phyloP scores from a whole-genome alignment of 1,140 invertebrate species.

The Episyrphus balteatus region DNA sequence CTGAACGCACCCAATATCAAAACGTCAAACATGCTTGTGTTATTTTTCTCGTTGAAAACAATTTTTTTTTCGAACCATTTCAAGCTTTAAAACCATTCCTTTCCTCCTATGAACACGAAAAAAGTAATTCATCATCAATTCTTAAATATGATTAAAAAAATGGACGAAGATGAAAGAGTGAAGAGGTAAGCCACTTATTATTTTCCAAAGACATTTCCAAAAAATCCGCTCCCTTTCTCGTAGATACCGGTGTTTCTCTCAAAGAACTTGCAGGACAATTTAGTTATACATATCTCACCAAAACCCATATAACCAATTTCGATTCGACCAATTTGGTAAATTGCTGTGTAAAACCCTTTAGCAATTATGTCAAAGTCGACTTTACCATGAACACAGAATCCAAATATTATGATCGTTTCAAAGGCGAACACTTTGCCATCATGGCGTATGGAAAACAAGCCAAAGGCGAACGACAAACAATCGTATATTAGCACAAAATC shows the following conservation, averaged over 20 bases:
- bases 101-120: too few species aligned
- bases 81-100: too few species aligned
- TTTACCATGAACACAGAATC: slow-evolving; percentile 57
- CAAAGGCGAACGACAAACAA: slow-evolving; percentile 35
- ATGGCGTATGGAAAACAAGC: slow-evolving; percentile 57
- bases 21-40: too few species aligned
- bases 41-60: too few species aligned
- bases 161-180: too few species aligned
- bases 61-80: too few species aligned
- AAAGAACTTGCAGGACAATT: slow-evolving; percentile 59
- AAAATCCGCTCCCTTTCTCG: too few species aligned
- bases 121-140: too few species aligned
- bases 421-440: slow-evolving; percentile 65
- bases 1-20: too few species aligned
- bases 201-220: too few species aligned
- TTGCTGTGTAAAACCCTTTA: slow-evolving; percentile 58
- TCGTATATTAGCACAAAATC: slow-evolving; percentile 37
- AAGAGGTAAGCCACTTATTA: too few species aligned
- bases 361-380: slow-evolving; percentile 63
- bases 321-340: slow-evolving; percentile 47
- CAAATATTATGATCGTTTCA: slow-evolving; percentile 57
- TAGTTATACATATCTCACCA: slow-evolving; percentile 69
- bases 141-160: too few species aligned
- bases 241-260: slow-evolving; percentile 79
- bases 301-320: slow-evolving; percentile 46